Evolutionary conservation across 30 jellyfish, hydroid and myxozoan genomes (phyloP).

Genomic region (Mastigias papua): DNA sequence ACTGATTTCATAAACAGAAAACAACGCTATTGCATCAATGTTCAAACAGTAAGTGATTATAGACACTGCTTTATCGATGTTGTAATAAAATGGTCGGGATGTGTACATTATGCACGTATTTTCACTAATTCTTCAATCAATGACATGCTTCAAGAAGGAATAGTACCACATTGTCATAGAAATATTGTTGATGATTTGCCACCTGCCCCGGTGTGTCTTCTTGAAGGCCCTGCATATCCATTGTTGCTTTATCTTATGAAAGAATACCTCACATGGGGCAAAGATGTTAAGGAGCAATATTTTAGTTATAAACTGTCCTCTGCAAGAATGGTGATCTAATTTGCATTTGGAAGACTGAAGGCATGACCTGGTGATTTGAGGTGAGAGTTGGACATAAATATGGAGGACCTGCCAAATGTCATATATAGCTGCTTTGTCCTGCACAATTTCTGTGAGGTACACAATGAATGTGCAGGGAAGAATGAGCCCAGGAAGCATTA

Average conservation of each 20-base stretch:
- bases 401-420: constrained; percentile 48
- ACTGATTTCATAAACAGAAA: constrained; percentile 32
- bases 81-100: constrained; percentile 55
- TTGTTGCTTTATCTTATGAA: constrained; percentile 74
- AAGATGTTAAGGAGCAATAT: constrained; percentile 19
- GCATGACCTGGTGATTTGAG: constrained; percentile 67
- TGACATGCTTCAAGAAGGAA: constrained; percentile 17
- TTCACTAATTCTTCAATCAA: constrained; percentile 42
- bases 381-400: constrained; percentile 60
- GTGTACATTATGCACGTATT: constrained; percentile 62
- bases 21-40: constrained; percentile 14
- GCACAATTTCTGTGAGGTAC: constrained; percentile 68
- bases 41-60: constrained; percentile 32
- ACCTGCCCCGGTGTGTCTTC: constrained; percentile 68
- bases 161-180: constrained; percentile 39
- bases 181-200: constrained; percentile 58
- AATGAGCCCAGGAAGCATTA: neutral
- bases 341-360: constrained; percentile 79
- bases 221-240: constrained; percentile 80
- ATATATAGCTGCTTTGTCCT: constrained; percentile 63
- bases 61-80: constrained; percentile 46
- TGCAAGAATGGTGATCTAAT: constrained; percentile 72
- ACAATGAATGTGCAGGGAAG: neutral
- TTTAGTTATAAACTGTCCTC: constrained; percentile 73
- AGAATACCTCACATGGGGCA: constrained; percentile 61